Base-by-base conservation (phyloP, 2,888 invertebrate genomes). In the Cordilura impudica region DNA sequence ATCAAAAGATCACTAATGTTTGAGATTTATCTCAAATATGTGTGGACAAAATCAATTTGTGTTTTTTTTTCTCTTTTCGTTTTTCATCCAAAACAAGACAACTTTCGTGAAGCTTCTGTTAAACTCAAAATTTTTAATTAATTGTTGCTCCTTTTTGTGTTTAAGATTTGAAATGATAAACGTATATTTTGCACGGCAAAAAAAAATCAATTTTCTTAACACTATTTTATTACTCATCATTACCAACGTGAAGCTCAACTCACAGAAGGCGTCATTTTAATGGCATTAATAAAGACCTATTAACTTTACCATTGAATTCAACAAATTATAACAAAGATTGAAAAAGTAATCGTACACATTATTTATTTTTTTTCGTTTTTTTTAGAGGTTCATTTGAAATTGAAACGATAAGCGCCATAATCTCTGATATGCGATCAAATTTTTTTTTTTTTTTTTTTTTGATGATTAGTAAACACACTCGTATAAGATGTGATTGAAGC, bases 21-120 rank as follows among this genome's bases (percentile, higher is more conserved):
- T 47, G 4, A 73, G 82, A 78, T 81, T 82, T 84, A 83, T 83
- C 82, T 79, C 81, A 72, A 77, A 80, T 78, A 81, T 81, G 82
- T 82, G 83, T 82, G 83, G 82, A 84, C 82, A 83, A 84, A 83
- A 81, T 77, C 39, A 58, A 65, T 43, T 3, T 23, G 47, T 39
- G 23, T n/a, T 49, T 63, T 51, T 14, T 16, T 19, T n/a, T 35
- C 18, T 14, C 31, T n/a, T 19, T 39, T 21, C n/a, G 23, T 26
- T 26, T 26, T 26, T 4, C 6, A 26, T 26, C 26, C 26, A 3
- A n/a, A 31, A 31, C 35, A 12, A n/a, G 35, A 39, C 35, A 12
- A 39, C 12, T 31, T 31, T 10, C 8, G 31, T 31, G 10, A 31
- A 39, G 35, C 35, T 39, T 39, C 35, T n/a, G 35, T 39, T 39